Base-by-base conservation (phyloP, 2,113 vertebrate genomes). In the Engystomops pustulosus region DNA sequence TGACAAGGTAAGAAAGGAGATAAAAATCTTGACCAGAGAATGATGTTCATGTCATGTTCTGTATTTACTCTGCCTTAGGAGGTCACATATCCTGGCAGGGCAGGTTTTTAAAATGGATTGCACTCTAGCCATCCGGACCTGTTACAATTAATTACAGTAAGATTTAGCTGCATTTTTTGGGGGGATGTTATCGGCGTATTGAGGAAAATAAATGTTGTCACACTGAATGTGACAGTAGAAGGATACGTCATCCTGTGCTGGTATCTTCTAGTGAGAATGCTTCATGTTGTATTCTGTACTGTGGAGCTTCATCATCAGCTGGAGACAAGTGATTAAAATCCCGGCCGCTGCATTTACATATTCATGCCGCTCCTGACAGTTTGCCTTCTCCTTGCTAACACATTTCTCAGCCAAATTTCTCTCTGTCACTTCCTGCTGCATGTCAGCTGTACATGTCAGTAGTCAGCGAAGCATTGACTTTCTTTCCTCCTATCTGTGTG, bases 1-100 rank as follows among this genome's bases (percentile, higher is more conserved):
- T 88, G 98, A 99, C 91, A 99, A 99, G 97, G 98, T 99, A 89
- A 0, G 74, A 49, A 85, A 36, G 6, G 14, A 11, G 44, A 45
- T 7, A 45, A 45, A 2, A 45, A 12, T 11, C 11, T 7, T 7
- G 11, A 2, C 44, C 6, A 45, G 9, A 45, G 44, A 7, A 12
- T 45, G 6, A 18, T 18, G 14, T 51, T 18, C 47, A 3, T 51
- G 38, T 41, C 38, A 41, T 8, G 8, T 41, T 5, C 38, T 41
- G 38, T 41, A 41, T 41, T 41, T 5, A 41, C 38, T 41, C 4
- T 41, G 4, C 8, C 38, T 41, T 41, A 41, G n/a, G n/a, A n/a
- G n/a, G n/a, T n/a, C n/a, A n/a, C n/a, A n/a, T n/a, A n/a, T n/a
- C n/a, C n/a, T n/a, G n/a, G n/a, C n/a, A n/a, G n/a, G n/a, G n/a